Evolutionary conservation across 1,140 invertebrate genomes (phyloP).

Genomic region (Habropoda laboriosa): DNA sequence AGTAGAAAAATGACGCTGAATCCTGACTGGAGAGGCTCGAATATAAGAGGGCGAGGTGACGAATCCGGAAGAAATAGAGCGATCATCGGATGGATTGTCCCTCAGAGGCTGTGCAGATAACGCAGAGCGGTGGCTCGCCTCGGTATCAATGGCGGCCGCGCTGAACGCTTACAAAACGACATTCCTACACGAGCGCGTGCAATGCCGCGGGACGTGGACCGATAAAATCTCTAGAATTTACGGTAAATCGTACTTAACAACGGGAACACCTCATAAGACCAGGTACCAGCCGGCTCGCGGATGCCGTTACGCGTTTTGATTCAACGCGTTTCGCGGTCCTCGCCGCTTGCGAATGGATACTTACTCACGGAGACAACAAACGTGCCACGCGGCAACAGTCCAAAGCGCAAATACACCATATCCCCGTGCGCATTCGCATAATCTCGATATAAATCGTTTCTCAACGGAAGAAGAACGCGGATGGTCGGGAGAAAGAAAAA

Average conservation of each 20-base stretch:
- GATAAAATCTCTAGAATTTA: conserved; percentile 55
- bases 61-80: not conserved
- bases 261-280: conserved; percentile 39
- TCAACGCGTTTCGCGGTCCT: conserved; percentile 9
- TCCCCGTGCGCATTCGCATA: no score
- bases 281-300: not conserved
- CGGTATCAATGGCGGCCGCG: conserved; percentile 20
- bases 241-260: conserved; percentile 52
- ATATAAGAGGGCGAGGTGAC: no score
- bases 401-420: no score
- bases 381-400: no score
- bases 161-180: conserved; percentile 38
- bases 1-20: not conserved
- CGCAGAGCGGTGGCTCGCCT: not conserved
- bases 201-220: conserved; percentile 29
- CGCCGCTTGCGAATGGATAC: not conserved
- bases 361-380: not conserved
- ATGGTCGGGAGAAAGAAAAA: no score
- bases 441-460: conserved; percentile 20
- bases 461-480: not conserved
- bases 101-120: not conserved
- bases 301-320: conserved; percentile 50
- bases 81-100: conserved; percentile 36
- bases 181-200: conserved; percentile 43
- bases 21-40: not conserved